Percentiles rank a stretch among this genome's conserved stretches.
Evolutionary conservation across 2,113 vertebrate species (phyloP).

Genomic region (Siphamia tubifer): DNA sequence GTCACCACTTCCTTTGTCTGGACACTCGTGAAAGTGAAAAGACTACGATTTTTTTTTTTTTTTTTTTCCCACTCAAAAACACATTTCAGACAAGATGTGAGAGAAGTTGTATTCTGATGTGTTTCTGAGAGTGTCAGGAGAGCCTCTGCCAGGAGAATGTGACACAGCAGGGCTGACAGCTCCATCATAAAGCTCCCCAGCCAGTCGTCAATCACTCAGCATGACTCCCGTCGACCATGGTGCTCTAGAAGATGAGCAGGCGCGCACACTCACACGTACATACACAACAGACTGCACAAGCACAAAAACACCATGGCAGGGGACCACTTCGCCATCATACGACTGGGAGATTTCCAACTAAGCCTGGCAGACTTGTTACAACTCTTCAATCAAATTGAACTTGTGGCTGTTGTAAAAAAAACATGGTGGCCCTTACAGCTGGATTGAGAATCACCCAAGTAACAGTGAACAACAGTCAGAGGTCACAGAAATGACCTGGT

Average conservation of each 20-base stretch:
- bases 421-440: not conserved
- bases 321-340: slow-evolving; percentile 25
- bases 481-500: not conserved
- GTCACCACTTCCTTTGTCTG: slow-evolving; percentile 21
- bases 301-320: slow-evolving; percentile 29
- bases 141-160: slow-evolving; percentile 59
- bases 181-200: slow-evolving; percentile 71
- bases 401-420: slow-evolving; percentile 10
- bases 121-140: slow-evolving; percentile 57
- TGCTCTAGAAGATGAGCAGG: slow-evolving; percentile 42
- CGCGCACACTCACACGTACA: slow-evolving; percentile 3
- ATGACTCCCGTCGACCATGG: slow-evolving; percentile 43
- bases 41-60: slow-evolving; percentile 4
- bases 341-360: slow-evolving; percentile 38
- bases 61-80: slow-evolving; percentile 48
- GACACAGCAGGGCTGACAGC: slow-evolving; percentile 67
- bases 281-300: not conserved
- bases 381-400: slow-evolving; percentile 44
- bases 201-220: slow-evolving; percentile 72
- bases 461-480: not conserved
- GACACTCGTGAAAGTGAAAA: slow-evolving; percentile 3
- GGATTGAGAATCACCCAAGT: not conserved
- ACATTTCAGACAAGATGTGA: slow-evolving; percentile 45
- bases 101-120: slow-evolving; percentile 49
- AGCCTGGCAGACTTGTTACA: slow-evolving; percentile 41